Evolutionary conservation across 2,888 invertebrate species (phyloP).

Genomic region (Spilosoma lubricipeda): DNA sequence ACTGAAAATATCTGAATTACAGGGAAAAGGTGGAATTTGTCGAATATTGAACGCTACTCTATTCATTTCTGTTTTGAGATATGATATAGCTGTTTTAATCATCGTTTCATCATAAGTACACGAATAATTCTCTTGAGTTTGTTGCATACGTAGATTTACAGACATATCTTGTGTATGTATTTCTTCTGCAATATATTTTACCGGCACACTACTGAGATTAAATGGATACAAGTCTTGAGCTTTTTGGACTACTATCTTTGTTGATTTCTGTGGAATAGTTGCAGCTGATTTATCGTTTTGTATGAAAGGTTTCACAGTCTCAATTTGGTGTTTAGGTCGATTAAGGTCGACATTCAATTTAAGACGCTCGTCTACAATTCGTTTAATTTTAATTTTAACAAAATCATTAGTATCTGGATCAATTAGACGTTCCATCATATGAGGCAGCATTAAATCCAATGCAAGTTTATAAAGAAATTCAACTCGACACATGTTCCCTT

Average conservation of each 20-base stretch:
- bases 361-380: constrained; percentile 1
- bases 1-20: background rate
- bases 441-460: constrained; percentile 17
- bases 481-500: background rate
- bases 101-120: background rate
- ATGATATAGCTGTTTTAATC: background rate
- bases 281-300: too few species aligned
- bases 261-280: background rate
- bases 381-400: constrained; percentile 8
- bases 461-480: constrained; percentile 18
- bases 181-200: background rate
- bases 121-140: background rate
- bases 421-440: constrained; percentile 13
- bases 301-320: too few species aligned
- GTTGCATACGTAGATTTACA: background rate
- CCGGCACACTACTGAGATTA: background rate
- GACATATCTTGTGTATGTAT: background rate
- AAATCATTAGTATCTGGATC: constrained; percentile 5
- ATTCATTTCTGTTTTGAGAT: background rate
- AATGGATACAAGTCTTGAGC: background rate
- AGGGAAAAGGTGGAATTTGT: background rate
- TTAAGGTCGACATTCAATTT: background rate
- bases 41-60: background rate
- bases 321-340: background rate
- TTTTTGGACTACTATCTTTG: background rate